Conservation (phyloP, 1,140 invertebrate genomes). For the Pseudomyrmex pallidus region DNA sequence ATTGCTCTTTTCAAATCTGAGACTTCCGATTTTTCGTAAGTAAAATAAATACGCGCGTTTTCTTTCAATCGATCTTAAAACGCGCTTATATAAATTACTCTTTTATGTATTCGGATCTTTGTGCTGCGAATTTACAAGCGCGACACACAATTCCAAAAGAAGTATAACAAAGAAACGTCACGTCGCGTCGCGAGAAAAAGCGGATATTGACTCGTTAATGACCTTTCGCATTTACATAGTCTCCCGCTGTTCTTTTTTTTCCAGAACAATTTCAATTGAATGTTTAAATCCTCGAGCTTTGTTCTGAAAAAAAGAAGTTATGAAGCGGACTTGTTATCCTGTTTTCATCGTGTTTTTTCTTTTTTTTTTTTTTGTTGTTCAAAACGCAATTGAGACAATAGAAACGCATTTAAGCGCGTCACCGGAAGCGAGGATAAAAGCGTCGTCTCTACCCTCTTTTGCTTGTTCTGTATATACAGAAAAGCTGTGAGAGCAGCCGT, state of each 20-base stretch:
- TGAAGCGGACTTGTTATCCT: not conserved
- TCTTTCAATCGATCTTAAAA: too few species aligned
- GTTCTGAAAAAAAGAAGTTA: not conserved
- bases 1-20: not conserved
- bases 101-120: too few species aligned
- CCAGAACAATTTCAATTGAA: not conserved
- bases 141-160: not conserved
- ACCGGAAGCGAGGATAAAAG: not conserved
- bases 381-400: conserved; percentile 5
- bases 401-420: not conserved
- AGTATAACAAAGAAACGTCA: not conserved
- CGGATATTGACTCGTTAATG: not conserved
- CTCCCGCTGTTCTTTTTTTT: not conserved
- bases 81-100: too few species aligned
- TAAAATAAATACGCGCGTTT: not conserved
- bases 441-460: not conserved
- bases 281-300: not conserved
- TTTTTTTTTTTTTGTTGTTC: too few species aligned
- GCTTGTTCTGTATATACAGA: conserved; percentile 81
- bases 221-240: not conserved
- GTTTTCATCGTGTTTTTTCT: not conserved
- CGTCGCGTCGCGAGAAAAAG: too few species aligned
- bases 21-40: not conserved
- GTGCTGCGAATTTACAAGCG: not conserved
- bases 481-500: conserved; percentile 93